Conservation (phyloP, 1,140 invertebrate genomes). For the Panonychus citri region DNA sequence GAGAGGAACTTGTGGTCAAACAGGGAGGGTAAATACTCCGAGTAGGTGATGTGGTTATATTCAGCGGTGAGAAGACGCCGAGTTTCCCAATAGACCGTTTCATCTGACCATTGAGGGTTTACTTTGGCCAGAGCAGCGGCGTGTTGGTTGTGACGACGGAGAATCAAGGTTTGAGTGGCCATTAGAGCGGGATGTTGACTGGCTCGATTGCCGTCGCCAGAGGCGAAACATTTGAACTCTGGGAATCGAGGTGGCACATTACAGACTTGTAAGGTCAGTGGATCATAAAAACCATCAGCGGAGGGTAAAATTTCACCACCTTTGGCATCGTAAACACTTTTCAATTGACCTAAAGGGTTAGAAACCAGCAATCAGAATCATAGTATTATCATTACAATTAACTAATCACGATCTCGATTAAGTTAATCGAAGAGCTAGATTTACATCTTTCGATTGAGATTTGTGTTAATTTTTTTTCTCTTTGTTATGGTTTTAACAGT, state of each 20-base stretch:
- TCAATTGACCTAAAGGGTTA: neutral
- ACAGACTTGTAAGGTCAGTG: neutral
- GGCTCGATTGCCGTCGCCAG: conserved; percentile 26
- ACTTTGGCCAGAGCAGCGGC: conserved; percentile 18
- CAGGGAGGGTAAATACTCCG: conserved; percentile 33
- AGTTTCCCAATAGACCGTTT: conserved; percentile 30
- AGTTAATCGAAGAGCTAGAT: too few relatives aligned
- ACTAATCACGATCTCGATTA: too few relatives aligned
- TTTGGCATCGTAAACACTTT: neutral
- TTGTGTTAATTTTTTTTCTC: too few relatives aligned
- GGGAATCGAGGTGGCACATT: neutral
- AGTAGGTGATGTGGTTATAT: conserved; percentile 58
- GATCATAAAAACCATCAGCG: neutral
- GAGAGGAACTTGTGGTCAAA: neutral
- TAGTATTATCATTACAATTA: too few relatives aligned
- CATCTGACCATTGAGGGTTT: conserved; percentile 28
- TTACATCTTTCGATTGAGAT: too few relatives aligned
- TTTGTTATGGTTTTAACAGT: too few relatives aligned
- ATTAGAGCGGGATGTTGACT: conserved; percentile 33
- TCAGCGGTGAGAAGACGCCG: conserved; percentile 34
- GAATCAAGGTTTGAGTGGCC: conserved; percentile 31
- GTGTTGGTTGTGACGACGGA: conserved; percentile 21
- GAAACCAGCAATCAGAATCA: too few relatives aligned
- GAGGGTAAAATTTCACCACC: neutral
- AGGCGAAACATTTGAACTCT: conserved; percentile 1